Conservation (phyloP, 1,140 invertebrate species). For the Cydia pomonella region DNA sequence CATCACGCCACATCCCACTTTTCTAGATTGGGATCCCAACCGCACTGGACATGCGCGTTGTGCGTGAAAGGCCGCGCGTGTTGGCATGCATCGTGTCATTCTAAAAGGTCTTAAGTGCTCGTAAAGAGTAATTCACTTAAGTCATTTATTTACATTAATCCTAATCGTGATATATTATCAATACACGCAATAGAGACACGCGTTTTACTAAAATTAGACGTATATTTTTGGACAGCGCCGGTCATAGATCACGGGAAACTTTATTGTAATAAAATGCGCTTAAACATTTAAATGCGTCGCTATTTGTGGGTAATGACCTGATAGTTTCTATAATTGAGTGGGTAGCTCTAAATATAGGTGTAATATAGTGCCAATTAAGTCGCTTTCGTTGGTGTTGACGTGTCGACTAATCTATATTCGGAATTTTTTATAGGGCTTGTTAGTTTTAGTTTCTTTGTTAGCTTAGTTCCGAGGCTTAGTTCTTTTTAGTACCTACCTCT, state of each 20-base stretch:
- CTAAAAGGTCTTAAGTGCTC: not conserved
- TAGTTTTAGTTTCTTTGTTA: too few species aligned
- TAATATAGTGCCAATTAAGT: conserved; percentile 1
- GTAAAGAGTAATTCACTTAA: not conserved
- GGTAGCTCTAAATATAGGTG: not conserved
- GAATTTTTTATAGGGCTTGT: not conserved
- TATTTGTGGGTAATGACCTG: not conserved
- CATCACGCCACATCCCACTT: conserved; percentile 28
- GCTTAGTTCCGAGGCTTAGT: too few species aligned
- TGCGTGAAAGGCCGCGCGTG: conserved; percentile 28
- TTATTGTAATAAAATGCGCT: not conserved
- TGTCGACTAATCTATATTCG: not conserved
- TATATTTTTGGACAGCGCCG: not conserved
- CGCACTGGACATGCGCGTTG: conserved; percentile 21
- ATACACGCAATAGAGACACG: conserved; percentile 1
- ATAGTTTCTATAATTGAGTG: not conserved
- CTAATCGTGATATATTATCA: conserved; percentile 12
- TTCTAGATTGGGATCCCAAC: conserved; percentile 28
- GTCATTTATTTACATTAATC: not conserved
- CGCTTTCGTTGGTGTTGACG: not conserved
- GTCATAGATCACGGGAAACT: not conserved
- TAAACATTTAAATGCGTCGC: not conserved
- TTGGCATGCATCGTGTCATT: not conserved
- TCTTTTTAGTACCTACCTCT: too few species aligned
- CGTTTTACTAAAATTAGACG: conserved; percentile 6